These are phyloP conservation scores for Coryphaenoides rupestris DNA, from an alignment of 2,113 vertebrate genomes.

Conservation along the genomic window DNA sequence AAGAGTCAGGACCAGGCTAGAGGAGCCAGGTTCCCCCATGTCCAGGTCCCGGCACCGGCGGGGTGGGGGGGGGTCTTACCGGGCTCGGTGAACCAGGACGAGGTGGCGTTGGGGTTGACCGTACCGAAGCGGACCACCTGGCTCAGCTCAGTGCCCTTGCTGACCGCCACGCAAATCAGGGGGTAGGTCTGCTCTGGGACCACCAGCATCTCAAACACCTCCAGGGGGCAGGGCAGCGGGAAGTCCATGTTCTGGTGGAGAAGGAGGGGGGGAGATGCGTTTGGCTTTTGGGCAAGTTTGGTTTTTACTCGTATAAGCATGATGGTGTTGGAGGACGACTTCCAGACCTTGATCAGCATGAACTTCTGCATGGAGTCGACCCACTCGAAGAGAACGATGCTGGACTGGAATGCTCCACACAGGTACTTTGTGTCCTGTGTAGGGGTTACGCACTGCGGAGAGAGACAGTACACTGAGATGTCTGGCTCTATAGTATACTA, in stretches of 20 bases:
- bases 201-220: conserved; percentile 97
- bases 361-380: conserved; percentile 98
- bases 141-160: conserved; percentile 89
- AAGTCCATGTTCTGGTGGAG: conserved; percentile 87
- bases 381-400: conserved; percentile 94
- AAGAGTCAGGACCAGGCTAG: no score
- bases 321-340: no score
- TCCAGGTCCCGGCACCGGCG: no score
- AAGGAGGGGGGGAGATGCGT: no score
- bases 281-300: no score
- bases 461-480: no score
- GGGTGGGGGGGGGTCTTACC: conserved; percentile 58
- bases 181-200: conserved; percentile 94
- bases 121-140: conserved; percentile 96
- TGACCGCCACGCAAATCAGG: conserved; percentile 93
- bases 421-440: conserved; percentile 95
- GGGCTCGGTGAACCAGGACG: conserved; percentile 93
- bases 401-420: conserved; percentile 95
- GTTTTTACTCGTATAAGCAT: no score
- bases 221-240: conserved; percentile 90
- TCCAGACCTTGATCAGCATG: conserved; percentile 95
- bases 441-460: conserved; percentile 89
- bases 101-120: conserved; percentile 93
- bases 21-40: no score
- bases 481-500: no score